Evolutionary conservation across 2,888 invertebrate genomes (phyloP).

Genomic region (Parapristionchus giblindavisi): DNA sequence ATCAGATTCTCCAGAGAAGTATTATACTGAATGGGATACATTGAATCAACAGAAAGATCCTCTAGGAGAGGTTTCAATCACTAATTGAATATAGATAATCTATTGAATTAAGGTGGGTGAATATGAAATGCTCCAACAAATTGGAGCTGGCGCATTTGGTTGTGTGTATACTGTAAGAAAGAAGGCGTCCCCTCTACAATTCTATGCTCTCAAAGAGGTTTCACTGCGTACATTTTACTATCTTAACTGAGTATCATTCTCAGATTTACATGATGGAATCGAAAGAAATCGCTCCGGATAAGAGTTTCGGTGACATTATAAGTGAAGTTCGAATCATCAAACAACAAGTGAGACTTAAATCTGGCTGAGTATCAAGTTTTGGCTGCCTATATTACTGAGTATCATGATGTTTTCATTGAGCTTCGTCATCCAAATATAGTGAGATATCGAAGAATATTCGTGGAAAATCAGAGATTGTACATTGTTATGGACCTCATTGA

Average conservation of each 20-base stretch:
- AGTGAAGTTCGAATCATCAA: slow-evolving; percentile 72
- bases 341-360: slow-evolving; percentile 56
- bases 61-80: slow-evolving; percentile 37
- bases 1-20: not conserved
- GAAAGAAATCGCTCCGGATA: slow-evolving; percentile 58
- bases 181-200: slow-evolving; percentile 48
- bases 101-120: slow-evolving; percentile 56
- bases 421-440: slow-evolving; percentile 73
- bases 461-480: slow-evolving; percentile 71
- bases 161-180: slow-evolving; percentile 73
- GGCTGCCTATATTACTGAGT: not conserved
- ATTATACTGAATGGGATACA: slow-evolving; percentile 47
- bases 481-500: slow-evolving; percentile 73
- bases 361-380: not conserved
- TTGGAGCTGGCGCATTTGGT: slow-evolving; percentile 73
- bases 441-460: slow-evolving; percentile 72
- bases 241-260: not conserved
- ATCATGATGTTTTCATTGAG: slow-evolving; percentile 43
- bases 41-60: slow-evolving; percentile 52
- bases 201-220: slow-evolving; percentile 72
- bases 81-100: too few relatives aligned
- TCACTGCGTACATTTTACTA: not conserved
- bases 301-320: slow-evolving; percentile 71
- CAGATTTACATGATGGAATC: slow-evolving; percentile 58
- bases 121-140: slow-evolving; percentile 72